Base-by-base conservation (phyloP, 2,797 vertebrate genomes). In the Mionectes olivaceus region DNA sequence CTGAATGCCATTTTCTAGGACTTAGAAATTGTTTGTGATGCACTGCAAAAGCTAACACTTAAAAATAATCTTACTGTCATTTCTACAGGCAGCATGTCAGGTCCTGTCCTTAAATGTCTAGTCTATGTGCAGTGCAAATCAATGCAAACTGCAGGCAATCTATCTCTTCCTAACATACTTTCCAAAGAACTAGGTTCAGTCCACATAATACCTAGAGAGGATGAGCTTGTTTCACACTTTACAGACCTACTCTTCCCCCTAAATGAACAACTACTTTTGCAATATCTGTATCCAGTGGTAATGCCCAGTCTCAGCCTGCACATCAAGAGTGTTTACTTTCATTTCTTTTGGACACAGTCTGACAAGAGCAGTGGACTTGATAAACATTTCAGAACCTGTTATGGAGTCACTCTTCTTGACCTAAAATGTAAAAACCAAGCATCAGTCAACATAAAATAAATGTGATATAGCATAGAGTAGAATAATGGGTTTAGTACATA, bases 361-460 rank as follows among this genome's bases (percentile, higher is more conserved):
- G 46, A 46, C 22, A 63, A 87, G 61, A 83, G 24, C 39, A 67
- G 28, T 46, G 44, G 60, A 59, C 80, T 83, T 92, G 56, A 91
- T 77, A 83, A 90, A 86, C 47, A 76, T 44, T 78, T 92, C 83
- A 84, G 83, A 95, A 95, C 2, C 3, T 33, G 18, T 74, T 77
- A 92, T 33, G 28, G 71, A 86, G 76, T 44, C 47, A 19, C 24
- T 76, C 11, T 49, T 85, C 60, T 39, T 65, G 76, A 87, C 89
- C 89, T 68, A 93, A 92, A 87, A 86, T 9, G 33, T 78, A 76
- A 88, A 94, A 94, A 87, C 11, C 49, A 90, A 92, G 64, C 60
- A 87, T 64, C 84, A 93, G 73, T 70, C 32, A 18, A 85, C 71
- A 78, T 78, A 87, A 93, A 95, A 96, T 86, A 95, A 90, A 94